Percentiles rank a stretch among this genome's conserved stretches.
Conservation (phyloP, 2,888 invertebrate genomes). For the Lochmaea crataegi region DNA sequence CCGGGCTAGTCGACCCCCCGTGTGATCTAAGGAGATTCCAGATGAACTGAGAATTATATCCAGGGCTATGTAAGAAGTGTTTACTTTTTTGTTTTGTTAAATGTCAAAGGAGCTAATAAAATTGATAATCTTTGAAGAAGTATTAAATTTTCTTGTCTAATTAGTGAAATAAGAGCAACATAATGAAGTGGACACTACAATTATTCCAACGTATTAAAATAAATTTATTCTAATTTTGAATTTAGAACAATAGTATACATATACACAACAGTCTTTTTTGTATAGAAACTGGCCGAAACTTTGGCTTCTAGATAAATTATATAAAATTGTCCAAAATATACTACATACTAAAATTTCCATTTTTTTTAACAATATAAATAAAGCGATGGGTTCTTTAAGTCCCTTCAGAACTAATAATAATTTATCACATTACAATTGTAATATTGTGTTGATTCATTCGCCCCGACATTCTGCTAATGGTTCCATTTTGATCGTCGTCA, state of each 20-base stretch:
- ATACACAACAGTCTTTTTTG: slow-evolving; percentile 75
- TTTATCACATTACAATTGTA: slow-evolving; percentile 65
- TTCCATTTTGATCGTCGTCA: slow-evolving; percentile 79
- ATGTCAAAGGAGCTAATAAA: not conserved
- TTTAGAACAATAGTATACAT: slow-evolving; percentile 69
- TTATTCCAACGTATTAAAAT: slow-evolving; percentile 54
- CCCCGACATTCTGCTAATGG: slow-evolving; percentile 75
- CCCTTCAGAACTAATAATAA: slow-evolving; percentile 58
- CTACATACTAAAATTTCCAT: slow-evolving; percentile 61
- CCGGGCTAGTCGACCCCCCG: too few species aligned
- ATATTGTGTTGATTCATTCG: slow-evolving; percentile 70
- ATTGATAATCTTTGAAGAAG: not conserved
- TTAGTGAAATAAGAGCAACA: slow-evolving; percentile 39
- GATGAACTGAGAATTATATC: too few species aligned
- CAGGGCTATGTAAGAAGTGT: too few species aligned
- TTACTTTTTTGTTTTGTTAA: not conserved
- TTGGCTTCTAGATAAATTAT: slow-evolving; percentile 65
- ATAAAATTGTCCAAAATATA: slow-evolving; percentile 65
- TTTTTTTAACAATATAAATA: slow-evolving; percentile 48
- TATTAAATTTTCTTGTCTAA: slow-evolving; percentile 23
- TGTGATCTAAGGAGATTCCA: too few species aligned
- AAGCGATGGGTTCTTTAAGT: slow-evolving; percentile 43
- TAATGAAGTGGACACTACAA: slow-evolving; percentile 2
- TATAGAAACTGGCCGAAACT: slow-evolving; percentile 74
- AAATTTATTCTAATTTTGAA: slow-evolving; percentile 64